Evolutionary conservation across 2,113 vertebrate genomes (phyloP).

Genomic region (Cyprinodon variegatus): DNA sequence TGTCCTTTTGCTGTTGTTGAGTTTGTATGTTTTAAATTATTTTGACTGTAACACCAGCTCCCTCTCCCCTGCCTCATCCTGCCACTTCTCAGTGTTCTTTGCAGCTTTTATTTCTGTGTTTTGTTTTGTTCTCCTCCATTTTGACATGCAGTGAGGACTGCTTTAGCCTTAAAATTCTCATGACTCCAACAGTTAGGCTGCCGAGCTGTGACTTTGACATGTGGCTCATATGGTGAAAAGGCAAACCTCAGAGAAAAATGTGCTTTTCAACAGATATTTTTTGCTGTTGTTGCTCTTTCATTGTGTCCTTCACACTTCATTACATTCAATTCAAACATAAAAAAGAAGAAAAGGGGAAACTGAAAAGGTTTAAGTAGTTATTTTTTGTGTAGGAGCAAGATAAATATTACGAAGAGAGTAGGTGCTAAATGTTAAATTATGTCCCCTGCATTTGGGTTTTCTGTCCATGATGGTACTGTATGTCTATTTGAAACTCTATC

Average conservation of each 20-base stretch:
- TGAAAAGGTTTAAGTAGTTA: background rate
- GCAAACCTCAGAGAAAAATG: background rate
- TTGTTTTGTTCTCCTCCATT: background rate
- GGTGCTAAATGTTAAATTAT: too few species aligned
- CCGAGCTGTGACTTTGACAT: slow-evolving; percentile 7
- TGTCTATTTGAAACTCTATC: background rate
- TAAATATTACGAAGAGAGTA: background rate
- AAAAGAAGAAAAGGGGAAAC: background rate
- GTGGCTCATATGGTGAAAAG: slow-evolving; percentile 9
- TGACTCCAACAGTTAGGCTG: slow-evolving; percentile 1
- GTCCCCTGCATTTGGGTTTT: background rate
- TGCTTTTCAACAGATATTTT: background rate
- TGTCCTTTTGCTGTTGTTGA: slow-evolving; percentile 22
- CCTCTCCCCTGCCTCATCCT: background rate
- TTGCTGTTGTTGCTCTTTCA: background rate
- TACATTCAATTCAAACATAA: background rate
- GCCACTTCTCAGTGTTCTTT: slow-evolving; percentile 12
- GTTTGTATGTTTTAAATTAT: slow-evolving; percentile 11
- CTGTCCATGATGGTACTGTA: background rate
- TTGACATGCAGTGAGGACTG: slow-evolving; percentile 16
- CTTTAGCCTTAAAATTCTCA: slow-evolving; percentile 5
- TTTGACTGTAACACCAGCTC: slow-evolving; percentile 14
- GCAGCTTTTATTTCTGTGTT: background rate
- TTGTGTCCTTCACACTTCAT: background rate
- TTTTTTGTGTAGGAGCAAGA: background rate